Evolutionary conservation across 2,797 vertebrate genomes (phyloP), one percentile per base, ranked within the genome.

Genomic region (Austrolebias charrua): DNA sequence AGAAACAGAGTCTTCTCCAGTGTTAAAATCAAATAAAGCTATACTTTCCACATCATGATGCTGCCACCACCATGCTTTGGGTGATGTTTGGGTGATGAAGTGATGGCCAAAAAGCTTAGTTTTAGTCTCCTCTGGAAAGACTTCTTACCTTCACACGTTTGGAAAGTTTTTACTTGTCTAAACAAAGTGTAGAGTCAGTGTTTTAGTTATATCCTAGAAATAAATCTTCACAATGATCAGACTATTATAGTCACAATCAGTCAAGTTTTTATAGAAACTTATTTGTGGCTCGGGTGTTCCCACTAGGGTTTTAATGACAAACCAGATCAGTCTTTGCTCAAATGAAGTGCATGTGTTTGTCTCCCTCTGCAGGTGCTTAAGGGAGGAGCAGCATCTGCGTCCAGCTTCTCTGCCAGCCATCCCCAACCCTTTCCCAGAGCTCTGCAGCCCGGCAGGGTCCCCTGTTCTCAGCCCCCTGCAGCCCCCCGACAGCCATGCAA

Each of bases 381-480:
- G 95, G 86, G 95, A 95, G 79, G 95, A 96, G 77, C 95, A 95
- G 14, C 93, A 93, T 63, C 92, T 95, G 57, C 93, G 94, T 76
- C 96, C 97, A 0, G 96, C 96, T 0, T 99, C 97, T n/a, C 89
- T 99, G 87, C 97, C 96, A 0, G 95, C 96, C 73, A 98, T 99
- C 77, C 96, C 96, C 48, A 98, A 98, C 82, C 97, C 97, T 4
- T 99, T 98, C 79, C 97, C 96, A 6, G 96, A 98, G 85, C 95
- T 99, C 42, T 95, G 95, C 76, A 95, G 94, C 55, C 93, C 94
- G 0, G 87, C 92, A 16, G 94, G 93, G 73, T 95, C 96, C 58
- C 94, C 96, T 1, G 85, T 92, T 24, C 92, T 94, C 79, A 87
- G 93, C 62, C 90, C 94, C 10, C 89, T 94, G 80, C 95, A 95